Evolutionary conservation across 2,888 invertebrate species (phyloP), one percentile per base, ranked within the genome.

Genomic region (Crossocerus cetratus): DNA sequence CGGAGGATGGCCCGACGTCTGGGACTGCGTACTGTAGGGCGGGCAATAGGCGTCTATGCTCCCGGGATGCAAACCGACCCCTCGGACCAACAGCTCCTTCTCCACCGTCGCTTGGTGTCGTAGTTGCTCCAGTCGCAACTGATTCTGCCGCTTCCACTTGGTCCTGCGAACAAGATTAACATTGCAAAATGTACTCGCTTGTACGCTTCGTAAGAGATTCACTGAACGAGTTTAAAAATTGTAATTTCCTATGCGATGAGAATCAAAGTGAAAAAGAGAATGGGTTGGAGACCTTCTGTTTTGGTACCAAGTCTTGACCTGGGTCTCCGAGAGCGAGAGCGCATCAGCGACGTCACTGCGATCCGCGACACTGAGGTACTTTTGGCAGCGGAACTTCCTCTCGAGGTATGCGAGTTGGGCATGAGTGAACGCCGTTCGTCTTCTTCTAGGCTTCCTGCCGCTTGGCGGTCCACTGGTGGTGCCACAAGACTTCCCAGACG

Each of bases 221-320:
- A n/a, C n/a, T n/a, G n/a, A n/a, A n/a, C n/a, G n/a, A n/a, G n/a
- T n/a, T 18, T 18, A 3, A 43, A 43, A 43, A 5, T 43, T 13
- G 43, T 21, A 3, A 18, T 22, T 20, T 23, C 23, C 16, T 57
- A 21, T 23, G 2, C n/a, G 20, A 1, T 14, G 22, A 49, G 11
- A 4, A 21, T 59, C n/a, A 14, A 3, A 11, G 13, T 49, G 8
- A 11, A 16, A 49, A 49, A 16, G 49, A 49, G 16, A 16, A 5
- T 43, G 43, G 43, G 13, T 49, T 3, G 70, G 90, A 91, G 83
- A 96, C 96, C 96, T 93, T 90, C 96, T 92, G 87, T 97, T 97
- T 91, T 97, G 96, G 85, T 96, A 98, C 98, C 98, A 98, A 1
- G 98, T 98, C 91, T 98, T 98, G 64, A 98, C 97, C 85, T 98